Percentiles rank a stretch among this genome's conserved stretches.
These are phyloP conservation scores for Microcebus murinus DNA, from an alignment of 2,113 vertebrate genomes.

Conservation along the genomic window DNA sequence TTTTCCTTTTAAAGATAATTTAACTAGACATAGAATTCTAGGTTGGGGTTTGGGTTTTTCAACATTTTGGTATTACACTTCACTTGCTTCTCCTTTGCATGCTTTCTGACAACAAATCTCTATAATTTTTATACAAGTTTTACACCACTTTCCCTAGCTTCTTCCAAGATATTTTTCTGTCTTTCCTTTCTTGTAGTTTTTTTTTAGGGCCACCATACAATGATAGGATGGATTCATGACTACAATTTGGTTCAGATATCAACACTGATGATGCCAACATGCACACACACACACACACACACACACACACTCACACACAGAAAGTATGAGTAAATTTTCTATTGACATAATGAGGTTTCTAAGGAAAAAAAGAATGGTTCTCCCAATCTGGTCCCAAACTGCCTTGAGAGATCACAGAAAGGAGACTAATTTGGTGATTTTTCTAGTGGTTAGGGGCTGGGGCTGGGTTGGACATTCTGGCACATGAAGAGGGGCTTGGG, in stretches of 20 bases:
- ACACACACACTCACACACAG: background rate
- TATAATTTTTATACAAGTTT: background rate
- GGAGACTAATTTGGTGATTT: background rate
- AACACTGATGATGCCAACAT: background rate
- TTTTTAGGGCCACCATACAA: background rate
- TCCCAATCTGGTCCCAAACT: background rate
- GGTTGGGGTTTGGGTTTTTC: background rate
- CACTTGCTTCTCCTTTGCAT: background rate
- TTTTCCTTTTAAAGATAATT: background rate
- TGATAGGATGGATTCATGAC: background rate
- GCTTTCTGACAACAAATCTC: background rate
- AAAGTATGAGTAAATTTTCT: background rate
- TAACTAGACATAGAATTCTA: background rate
- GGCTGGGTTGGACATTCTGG: background rate
- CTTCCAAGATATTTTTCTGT: background rate
- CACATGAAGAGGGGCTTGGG: background rate
- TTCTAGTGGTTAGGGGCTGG: background rate
- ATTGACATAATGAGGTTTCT: background rate
- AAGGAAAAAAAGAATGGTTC: background rate
- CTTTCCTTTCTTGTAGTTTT: background rate
- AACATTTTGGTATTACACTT: background rate
- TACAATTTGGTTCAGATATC: background rate
- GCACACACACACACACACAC: background rate
- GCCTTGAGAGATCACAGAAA: background rate
- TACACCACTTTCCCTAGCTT: background rate